phyloP scores from a whole-genome alignment of 2,113 vertebrate genomes.

The Salminus brasiliensis region DNA sequence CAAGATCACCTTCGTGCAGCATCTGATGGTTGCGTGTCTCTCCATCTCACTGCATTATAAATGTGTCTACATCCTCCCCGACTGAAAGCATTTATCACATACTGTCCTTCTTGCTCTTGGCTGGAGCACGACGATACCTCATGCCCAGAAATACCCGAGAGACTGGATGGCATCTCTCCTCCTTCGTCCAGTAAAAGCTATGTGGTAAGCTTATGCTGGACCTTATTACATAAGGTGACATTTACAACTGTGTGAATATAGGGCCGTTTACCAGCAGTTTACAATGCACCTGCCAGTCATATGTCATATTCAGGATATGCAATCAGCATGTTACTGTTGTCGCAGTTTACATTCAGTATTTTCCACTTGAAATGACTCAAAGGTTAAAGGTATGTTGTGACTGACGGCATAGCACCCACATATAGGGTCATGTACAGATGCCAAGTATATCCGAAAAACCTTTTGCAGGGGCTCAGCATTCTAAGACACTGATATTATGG shows the following conservation, averaged over 20 bases:
- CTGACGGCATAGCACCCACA: no score
- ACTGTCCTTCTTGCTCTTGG: neutral
- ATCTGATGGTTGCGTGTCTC: neutral
- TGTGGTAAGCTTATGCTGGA: neutral
- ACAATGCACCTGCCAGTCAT: neutral
- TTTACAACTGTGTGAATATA: neutral
- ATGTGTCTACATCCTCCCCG: neutral
- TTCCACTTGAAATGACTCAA: no score
- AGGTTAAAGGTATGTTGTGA: no score
- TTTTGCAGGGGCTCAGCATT: no score
- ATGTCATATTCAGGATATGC: neutral
- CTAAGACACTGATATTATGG: no score
- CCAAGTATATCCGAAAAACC: no score
- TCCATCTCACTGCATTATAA: conserved; percentile 8
- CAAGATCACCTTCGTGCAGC: conserved; percentile 12
- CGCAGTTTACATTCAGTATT: no score
- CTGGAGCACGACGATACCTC: neutral
- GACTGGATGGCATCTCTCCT: neutral
- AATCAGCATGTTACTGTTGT: no score
- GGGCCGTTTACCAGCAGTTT: neutral
- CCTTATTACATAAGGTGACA: neutral
- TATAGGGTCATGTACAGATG: no score
- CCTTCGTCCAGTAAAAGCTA: neutral
- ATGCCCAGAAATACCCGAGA: no score
- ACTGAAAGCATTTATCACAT: neutral